Conservation (phyloP, 2,113 vertebrate species). For the Oreotrochilus melanogaster region DNA sequence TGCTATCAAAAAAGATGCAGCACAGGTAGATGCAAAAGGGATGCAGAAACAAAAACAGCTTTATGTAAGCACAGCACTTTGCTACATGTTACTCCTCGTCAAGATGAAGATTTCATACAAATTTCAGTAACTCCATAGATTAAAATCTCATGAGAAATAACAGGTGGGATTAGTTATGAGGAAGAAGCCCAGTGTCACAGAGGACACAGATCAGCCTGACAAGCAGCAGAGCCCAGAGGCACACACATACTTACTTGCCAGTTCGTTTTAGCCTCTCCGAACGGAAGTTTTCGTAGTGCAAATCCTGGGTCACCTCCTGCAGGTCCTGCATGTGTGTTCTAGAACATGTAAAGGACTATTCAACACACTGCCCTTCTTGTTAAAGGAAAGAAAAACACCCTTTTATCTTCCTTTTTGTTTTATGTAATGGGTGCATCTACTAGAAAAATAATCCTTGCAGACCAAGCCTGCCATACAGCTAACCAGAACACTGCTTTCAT, state of each 20-base stretch:
- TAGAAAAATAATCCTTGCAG: background rate
- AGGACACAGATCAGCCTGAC: background rate
- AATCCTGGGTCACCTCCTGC: conserved; percentile 89
- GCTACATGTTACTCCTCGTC: background rate
- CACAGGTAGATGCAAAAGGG: background rate
- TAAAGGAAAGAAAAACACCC: background rate
- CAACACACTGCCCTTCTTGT: background rate
- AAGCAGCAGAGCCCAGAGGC: background rate
- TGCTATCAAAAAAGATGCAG: background rate
- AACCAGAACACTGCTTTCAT: background rate
- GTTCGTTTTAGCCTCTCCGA: conserved; percentile 88
- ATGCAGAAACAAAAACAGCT: background rate
- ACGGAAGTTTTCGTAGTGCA: conserved; percentile 93
- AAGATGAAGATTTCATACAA: background rate
- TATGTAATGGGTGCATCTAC: background rate
- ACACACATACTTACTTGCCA: conserved; percentile 78
- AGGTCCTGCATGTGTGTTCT: conserved; percentile 92
- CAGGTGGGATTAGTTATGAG: background rate
- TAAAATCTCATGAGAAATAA: background rate
- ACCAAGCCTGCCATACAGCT: background rate
- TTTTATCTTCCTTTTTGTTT: background rate
- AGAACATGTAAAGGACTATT: background rate
- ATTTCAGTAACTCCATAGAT: background rate
- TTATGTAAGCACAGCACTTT: background rate
- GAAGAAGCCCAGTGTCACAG: background rate